A percentile compares a stretch with the other conserved stretches of the same genome.
Conservation (phyloP, 2,113 vertebrate species). For the Lophura nycthemera region DNA sequence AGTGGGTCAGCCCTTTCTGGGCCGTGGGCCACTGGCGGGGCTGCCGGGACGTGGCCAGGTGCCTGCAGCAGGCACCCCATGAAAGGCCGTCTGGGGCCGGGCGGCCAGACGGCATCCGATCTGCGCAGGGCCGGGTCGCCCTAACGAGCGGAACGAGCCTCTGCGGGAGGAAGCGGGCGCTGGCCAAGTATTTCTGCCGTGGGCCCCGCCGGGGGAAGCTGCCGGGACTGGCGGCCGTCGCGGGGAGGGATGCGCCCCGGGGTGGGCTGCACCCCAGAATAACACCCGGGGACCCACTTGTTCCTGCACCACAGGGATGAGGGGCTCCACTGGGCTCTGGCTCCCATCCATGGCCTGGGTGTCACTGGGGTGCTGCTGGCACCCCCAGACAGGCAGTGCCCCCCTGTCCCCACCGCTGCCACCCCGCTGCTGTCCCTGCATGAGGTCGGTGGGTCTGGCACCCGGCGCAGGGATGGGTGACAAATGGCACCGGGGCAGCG, state of each 20-base stretch:
- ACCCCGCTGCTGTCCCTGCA: accelerated
- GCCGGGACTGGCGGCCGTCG: not conserved
- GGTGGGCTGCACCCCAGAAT: not conserved
- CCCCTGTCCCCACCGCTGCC: not conserved
- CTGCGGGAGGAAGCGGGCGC: not conserved
- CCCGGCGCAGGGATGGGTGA: accelerated
- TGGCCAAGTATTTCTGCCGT: not conserved
- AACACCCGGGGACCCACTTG: accelerated
- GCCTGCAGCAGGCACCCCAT: not conserved
- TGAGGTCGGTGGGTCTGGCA: not conserved
- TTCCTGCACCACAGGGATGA: not conserved
- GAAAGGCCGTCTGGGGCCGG: not conserved
- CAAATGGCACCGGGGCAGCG: not conserved
- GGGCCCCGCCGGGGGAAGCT: not conserved
- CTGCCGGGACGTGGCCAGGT: not conserved
- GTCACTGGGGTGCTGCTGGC: not conserved
- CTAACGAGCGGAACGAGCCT: not conserved
- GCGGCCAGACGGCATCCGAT: accelerated
- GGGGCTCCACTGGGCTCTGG: accelerated
- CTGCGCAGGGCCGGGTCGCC: accelerated
- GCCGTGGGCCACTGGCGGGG: not conserved
- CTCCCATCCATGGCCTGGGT: not conserved
- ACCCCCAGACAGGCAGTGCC: not conserved
- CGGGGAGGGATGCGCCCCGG: accelerated
- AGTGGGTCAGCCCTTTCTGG: not conserved